Percentiles rank a stretch among this genome's conserved stretches.
Evolutionary conservation across 1,140 invertebrate genomes (phyloP).

Genomic region (Acromyrmex echinatior): DNA sequence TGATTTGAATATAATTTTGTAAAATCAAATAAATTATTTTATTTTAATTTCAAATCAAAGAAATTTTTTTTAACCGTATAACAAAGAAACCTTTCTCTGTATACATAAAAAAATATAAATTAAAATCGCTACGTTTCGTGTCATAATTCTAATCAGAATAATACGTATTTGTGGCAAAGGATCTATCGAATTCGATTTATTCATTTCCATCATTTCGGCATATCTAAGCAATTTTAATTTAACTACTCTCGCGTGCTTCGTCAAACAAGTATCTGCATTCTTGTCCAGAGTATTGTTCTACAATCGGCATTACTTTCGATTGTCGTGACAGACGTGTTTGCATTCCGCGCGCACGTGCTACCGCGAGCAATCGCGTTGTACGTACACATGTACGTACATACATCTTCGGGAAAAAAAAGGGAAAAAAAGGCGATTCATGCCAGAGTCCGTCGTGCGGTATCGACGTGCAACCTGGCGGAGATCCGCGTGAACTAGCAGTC

Average conservation of each 20-base stretch:
- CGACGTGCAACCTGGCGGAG: constrained; percentile 58
- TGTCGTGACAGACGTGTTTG: neutral
- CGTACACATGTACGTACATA: neutral
- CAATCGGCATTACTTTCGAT: neutral
- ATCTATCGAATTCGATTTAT: neutral
- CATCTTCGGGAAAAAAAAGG: neutral
- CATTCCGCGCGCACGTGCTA: constrained; percentile 13
- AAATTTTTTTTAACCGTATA: no score
- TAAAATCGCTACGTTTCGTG: neutral
- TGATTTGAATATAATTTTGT: no score
- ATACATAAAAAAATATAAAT: no score
- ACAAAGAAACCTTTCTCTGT: no score
- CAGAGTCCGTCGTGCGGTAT: neutral
- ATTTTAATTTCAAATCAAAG: no score
- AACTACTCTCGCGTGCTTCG: neutral
- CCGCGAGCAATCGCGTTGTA: neutral
- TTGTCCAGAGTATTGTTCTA: neutral
- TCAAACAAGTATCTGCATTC: no score
- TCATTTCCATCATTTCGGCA: neutral
- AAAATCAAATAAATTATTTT: no score
- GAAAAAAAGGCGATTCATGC: neutral
- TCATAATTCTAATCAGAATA: neutral
- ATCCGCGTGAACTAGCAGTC: constrained; percentile 34
- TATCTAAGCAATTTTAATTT: neutral
- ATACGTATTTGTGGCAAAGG: neutral